A percentile compares a stretch with the other conserved stretches of the same genome.
Evolutionary conservation across 1,140 invertebrate species (phyloP).

Genomic region (Drosophila repletoides): DNA sequence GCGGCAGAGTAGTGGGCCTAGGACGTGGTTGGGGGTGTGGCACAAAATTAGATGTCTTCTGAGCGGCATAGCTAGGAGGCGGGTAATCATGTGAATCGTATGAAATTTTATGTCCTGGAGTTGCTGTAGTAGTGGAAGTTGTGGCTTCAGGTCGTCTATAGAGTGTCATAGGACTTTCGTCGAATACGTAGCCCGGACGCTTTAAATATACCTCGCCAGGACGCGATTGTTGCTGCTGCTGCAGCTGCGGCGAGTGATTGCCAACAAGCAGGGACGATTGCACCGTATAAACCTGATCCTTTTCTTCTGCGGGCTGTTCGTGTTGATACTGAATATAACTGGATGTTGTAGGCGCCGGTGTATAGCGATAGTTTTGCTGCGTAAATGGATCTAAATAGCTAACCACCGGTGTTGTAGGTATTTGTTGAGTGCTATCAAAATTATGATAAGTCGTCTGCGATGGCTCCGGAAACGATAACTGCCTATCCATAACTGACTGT

Average conservation of each 20-base stretch:
- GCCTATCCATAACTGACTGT: constrained; percentile 52
- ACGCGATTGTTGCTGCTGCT: constrained; percentile 18
- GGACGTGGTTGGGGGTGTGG: constrained; percentile 30
- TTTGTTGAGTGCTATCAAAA: constrained; percentile 33
- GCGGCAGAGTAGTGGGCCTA: constrained; percentile 29
- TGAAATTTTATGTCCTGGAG: constrained; percentile 65
- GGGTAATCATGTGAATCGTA: constrained; percentile 81
- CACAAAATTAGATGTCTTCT: constrained; percentile 75
- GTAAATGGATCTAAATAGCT: constrained; percentile 74
- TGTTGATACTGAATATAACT: constrained; percentile 44
- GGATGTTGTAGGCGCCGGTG: constrained; percentile 43
- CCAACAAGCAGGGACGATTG: constrained; percentile 76
- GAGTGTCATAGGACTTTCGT: constrained; percentile 49
- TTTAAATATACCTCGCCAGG: constrained; percentile 60
- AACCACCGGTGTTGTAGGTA: constrained; percentile 71
- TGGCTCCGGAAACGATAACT: constrained; percentile 61
- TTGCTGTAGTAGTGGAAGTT: constrained; percentile 16
- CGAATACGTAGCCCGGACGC: constrained; percentile 76
- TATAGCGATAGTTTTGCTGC: constrained; percentile 70
- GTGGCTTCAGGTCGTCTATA: constrained; percentile 48
- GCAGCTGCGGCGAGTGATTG: constrained; percentile 38
- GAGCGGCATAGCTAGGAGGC: constrained; percentile 71
- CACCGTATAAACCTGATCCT: constrained; percentile 71
- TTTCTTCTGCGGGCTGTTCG: constrained; percentile 25
- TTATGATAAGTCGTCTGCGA: constrained; percentile 27